Base-by-base conservation (phyloP, 2,797 vertebrate genomes). In the Erpetoichthys calabaricus region DNA sequence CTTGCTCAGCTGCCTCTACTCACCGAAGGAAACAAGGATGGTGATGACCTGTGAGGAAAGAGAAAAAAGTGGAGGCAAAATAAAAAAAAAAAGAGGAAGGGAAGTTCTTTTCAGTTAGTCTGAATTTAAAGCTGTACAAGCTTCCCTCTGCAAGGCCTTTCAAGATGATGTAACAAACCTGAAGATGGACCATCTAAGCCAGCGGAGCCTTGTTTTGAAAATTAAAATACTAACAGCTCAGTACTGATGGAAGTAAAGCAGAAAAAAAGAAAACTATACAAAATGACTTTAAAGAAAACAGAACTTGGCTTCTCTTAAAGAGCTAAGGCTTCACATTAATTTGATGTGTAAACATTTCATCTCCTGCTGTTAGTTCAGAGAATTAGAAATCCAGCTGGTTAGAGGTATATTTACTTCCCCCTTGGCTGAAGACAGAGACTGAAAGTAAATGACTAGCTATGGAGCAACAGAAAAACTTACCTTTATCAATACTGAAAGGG, bases 131-230 rank as follows among this genome's bases (percentile, higher is more conserved):
- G 59, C 63, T 74, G 83, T 72, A 80, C 58, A 75, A 75, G 86
- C 86, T 86, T 91, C 86, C 84, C 86, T 86, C 78, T 91, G 85
- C 88, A 92, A 92, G 89, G 88, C 82, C 86, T 83, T 86, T 62
- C 64, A 45, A 53, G 65, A 70, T 72, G 69, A 75, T 80, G 77
- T 78, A 75, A 80, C 84, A 75, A 77, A 80, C 80, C 49, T 42
- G 8, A 45, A 58, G 43, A 7, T 47, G 47, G 47, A n/a, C 47
- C 44, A 57, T 44, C 41, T 57, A 43, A 42, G 5, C 41, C 3
- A 51, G 25, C 6, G 25, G 5, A 50, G 41, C 25, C 25, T 25
- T 25, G 25, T 25, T 25, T 25, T 25, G 25, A 25, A 25, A 25
- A 25, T 25, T 25, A 25, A 25, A 25, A 25, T 25, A 25, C 25